Evolutionary conservation across 1,140 invertebrate species (phyloP), one percentile per base, ranked within the genome.

Genomic region (Ephestia elutella): DNA sequence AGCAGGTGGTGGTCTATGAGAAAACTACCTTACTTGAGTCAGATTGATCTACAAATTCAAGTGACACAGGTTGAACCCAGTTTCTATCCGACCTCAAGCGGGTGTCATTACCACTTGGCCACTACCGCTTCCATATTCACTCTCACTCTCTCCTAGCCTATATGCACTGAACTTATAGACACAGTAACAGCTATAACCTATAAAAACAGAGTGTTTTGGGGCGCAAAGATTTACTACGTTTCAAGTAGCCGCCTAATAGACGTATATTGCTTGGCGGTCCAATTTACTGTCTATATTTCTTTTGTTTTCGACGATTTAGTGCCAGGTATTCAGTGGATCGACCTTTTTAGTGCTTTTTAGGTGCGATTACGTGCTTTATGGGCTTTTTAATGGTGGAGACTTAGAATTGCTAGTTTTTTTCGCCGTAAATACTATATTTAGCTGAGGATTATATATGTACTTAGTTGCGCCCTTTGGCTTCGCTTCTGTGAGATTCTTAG

Each of bases 231-330:
- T 83, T 83, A 83, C 70, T 68, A 64, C 72, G 66, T 70, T 78
- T 78, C 80, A 71, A 81, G 76, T 78, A 71, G 68, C 68, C 66
- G 66, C 68, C 75, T 83, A 83, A 83, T 83, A 83, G 80, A 83
- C 80, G 78, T 83, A 81, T 81, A 83, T 83, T 78, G 77, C 77
- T 69, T 70, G 68, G 76, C 71, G 80, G 78, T 78, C 56, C 66
- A 66, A 80, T 81, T 83, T 83, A 83, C 80, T 73, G 74, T 58
- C 71, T 75, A 77, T 74, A 80, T 82, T 74, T 78, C 75, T 78
- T 82, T 78, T 82, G 75, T 82, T 80, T 78, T 76, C 70, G 68
- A 63, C 64, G 59, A 78, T 82, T 79, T 80, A 82, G 75, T 59
- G 67, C 54, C 73, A 74, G 68, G 71, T 75, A 71, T 64, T 64